Conservation (phyloP, 2,888 invertebrate species). For the Mesopsocus fuscifrons region DNA sequence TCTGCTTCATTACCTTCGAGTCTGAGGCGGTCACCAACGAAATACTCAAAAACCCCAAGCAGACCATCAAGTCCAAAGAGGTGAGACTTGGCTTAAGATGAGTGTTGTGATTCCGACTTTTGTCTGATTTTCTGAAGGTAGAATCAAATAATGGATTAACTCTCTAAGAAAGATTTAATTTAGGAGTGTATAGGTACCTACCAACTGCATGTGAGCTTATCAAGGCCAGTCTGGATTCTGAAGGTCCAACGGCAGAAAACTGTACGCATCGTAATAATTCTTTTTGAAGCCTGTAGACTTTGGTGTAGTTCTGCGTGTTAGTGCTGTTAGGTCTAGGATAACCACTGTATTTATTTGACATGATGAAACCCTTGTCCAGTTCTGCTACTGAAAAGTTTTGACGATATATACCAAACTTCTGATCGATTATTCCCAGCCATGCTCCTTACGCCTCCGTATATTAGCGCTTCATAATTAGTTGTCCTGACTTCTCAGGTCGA, state of each 20-base stretch:
- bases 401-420: conserved; percentile 16
- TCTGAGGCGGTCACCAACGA: conserved; percentile 87
- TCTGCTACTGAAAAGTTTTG: conserved; percentile 26
- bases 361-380: conserved; percentile 24
- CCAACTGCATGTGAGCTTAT: no score
- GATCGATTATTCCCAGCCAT: neutral
- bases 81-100: conserved; percentile 27
- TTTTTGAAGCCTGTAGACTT: no score
- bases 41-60: conserved; percentile 77
- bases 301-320: no score
- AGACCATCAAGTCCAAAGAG: conserved; percentile 84
- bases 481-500: conserved; percentile 42
- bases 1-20: conserved; percentile 96
- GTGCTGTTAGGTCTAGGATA: no score
- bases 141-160: neutral
- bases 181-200: no score
- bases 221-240: no score
- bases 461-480: neutral
- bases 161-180: conserved; percentile 6
- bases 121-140: neutral
- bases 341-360: conserved; percentile 10
- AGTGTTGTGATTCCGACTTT: conserved; percentile 6
- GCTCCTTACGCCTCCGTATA: neutral
- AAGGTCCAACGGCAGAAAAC: no score
- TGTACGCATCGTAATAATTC: no score